Evolutionary conservation across 35 echinoderm and acorn worm species (phyloP).

Genomic region (Ptychodera flava): DNA sequence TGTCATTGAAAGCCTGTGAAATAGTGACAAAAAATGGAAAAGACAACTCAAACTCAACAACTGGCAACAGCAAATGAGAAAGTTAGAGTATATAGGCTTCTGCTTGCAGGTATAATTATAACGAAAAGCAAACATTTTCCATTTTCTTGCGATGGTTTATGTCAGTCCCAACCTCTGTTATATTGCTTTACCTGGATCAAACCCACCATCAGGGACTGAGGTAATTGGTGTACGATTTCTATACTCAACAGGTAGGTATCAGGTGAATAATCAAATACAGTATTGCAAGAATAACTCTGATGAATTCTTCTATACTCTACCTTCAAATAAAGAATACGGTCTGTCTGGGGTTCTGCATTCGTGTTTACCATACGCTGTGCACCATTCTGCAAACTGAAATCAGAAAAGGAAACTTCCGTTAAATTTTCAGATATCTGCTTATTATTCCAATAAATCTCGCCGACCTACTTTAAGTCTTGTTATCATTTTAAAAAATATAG

Average conservation of each 20-base stretch:
- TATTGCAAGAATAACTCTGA: background rate
- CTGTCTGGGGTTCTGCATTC: conserved; percentile 60
- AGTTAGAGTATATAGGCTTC: background rate
- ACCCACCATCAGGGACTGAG: background rate
- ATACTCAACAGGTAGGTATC: too few relatives aligned
- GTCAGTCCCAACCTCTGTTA: background rate
- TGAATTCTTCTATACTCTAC: conserved; percentile 15
- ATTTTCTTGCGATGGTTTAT: background rate
- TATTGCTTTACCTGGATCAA: background rate
- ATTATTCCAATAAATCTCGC: too few relatives aligned
- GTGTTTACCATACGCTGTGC: conserved; percentile 88
- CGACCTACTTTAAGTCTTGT: too few relatives aligned
- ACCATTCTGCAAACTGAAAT: conserved; percentile 88
- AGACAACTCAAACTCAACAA: background rate
- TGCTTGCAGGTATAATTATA: background rate
- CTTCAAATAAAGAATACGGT: conserved; percentile 89
- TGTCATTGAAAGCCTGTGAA: background rate
- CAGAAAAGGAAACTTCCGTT: background rate
- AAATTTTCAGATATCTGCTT: too few relatives aligned
- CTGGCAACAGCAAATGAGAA: too few relatives aligned
- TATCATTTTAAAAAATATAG: too few relatives aligned
- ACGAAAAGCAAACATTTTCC: background rate
- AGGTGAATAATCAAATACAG: background rate
- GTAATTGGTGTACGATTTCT: background rate
- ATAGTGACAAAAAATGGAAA: too few relatives aligned